Conservation (phyloP, 2,888 invertebrate genomes). For the Thera obeliscata region DNA sequence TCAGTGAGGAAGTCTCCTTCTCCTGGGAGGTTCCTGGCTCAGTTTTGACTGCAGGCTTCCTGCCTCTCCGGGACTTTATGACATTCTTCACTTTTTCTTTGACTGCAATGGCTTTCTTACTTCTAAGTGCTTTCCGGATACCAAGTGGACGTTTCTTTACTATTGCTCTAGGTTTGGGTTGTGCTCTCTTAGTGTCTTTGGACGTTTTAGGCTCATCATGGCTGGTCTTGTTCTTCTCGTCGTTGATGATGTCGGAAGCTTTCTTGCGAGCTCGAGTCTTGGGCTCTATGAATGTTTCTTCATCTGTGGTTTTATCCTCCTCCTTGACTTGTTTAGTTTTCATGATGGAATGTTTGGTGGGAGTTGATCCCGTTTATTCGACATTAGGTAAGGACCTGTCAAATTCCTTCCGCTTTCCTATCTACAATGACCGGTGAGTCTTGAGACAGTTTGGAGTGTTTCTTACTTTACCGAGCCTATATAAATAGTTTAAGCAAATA, state of each 20-base stretch:
- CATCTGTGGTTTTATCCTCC: constrained; percentile 77
- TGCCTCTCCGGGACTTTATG: constrained; percentile 66
- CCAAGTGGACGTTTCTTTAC: constrained; percentile 77
- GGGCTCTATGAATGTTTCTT: constrained; percentile 73
- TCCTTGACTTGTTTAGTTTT: constrained; percentile 81
- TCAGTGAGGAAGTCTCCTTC: constrained; percentile 68
- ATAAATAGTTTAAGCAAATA: constrained; percentile 2
- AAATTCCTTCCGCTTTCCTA: constrained; percentile 55
- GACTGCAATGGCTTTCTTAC: constrained; percentile 66
- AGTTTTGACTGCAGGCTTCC: constrained; percentile 67
- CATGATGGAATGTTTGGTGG: constrained; percentile 82
- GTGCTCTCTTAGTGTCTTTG: constrained; percentile 72
- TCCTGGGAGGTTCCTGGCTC: constrained; percentile 67
- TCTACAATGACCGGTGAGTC: constrained; percentile 51
- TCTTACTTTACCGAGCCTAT: constrained; percentile 11
- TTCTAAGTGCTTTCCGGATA: constrained; percentile 75
- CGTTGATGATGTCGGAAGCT: constrained; percentile 71
- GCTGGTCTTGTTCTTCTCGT: constrained; percentile 66
- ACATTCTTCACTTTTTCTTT: constrained; percentile 73
- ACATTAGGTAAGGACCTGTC: constrained; percentile 73
- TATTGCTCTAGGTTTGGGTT: constrained; percentile 70
- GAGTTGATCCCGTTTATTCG: constrained; percentile 74
- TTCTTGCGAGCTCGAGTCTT: constrained; percentile 81
- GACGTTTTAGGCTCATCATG: constrained; percentile 78
- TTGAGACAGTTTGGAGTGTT: constrained; percentile 7